A percentile compares a stretch with the other conserved stretches of the same genome.
Conservation (phyloP, 1,140 invertebrate genomes). For the Apis mellifera region Amel_HAv3.1 CM009943.2:7212501-7213000, state of each 20-base stretch:
- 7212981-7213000: constrained; percentile 45
- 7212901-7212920: constrained; percentile 1
- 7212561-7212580: background rate
- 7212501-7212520: constrained; percentile 23
- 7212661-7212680: background rate
- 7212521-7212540: constrained; percentile 6
- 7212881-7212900: background rate
- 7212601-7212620: background rate
- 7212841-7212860: too few species aligned
- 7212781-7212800: too few species aligned
- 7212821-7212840: too few species aligned
- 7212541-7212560: constrained; percentile 19
- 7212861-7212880: background rate
- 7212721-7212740: background rate
- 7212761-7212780: background rate
- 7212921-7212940: constrained; percentile 47
- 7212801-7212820: too few species aligned
- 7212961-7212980: constrained; percentile 19
- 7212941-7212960: constrained; percentile 18
- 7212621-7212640: constrained; percentile 12
- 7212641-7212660: background rate
- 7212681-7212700: background rate
- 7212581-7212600: background rate
- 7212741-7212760: too few species aligned
- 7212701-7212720: background rate